A percentile compares a stretch with the other conserved stretches of the same genome.
Conservation (phyloP, 2,888 invertebrate genomes). For the Pollenia angustigena region DNA sequence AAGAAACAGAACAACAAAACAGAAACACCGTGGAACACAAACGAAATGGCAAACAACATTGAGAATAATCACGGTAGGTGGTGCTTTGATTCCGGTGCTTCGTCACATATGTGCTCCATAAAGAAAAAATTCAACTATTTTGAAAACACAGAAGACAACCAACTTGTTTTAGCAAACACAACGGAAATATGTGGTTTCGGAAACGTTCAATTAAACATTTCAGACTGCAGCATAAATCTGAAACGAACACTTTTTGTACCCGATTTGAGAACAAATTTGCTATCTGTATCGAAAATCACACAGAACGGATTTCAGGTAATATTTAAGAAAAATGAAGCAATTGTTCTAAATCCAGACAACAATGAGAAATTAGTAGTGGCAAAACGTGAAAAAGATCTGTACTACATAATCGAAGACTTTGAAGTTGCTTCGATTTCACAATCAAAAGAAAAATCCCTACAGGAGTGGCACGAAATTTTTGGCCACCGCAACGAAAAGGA, state of each 20-base stretch:
- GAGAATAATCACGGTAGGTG: not conserved
- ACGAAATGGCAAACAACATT: constrained; percentile 13
- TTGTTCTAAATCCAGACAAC: too few relatives aligned
- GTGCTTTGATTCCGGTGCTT: constrained; percentile 54
- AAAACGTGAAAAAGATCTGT: too few relatives aligned
- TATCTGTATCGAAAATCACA: too few relatives aligned
- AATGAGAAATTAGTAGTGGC: too few relatives aligned
- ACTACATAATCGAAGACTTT: too few relatives aligned
- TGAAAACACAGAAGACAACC: not conserved
- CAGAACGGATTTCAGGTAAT: too few relatives aligned
- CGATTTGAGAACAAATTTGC: constrained; percentile 43
- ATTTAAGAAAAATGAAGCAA: too few relatives aligned
- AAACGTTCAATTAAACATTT: too few relatives aligned
- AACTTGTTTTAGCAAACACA: not conserved
- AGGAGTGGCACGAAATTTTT: not conserved
- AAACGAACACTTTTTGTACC: constrained; percentile 33
- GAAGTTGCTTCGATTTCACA: too few relatives aligned
- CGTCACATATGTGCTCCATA: constrained; percentile 44
- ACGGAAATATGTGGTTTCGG: too few relatives aligned
- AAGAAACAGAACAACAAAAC: constrained; percentile 7
- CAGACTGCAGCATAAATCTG: too few relatives aligned
- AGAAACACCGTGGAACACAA: constrained; percentile 15
- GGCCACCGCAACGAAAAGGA: not conserved
- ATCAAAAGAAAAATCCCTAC: not conserved
- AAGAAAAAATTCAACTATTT: not conserved